Evolutionary conservation across 2,113 vertebrate genomes (phyloP).

Genomic region (Percopsis transmontana): DNA sequence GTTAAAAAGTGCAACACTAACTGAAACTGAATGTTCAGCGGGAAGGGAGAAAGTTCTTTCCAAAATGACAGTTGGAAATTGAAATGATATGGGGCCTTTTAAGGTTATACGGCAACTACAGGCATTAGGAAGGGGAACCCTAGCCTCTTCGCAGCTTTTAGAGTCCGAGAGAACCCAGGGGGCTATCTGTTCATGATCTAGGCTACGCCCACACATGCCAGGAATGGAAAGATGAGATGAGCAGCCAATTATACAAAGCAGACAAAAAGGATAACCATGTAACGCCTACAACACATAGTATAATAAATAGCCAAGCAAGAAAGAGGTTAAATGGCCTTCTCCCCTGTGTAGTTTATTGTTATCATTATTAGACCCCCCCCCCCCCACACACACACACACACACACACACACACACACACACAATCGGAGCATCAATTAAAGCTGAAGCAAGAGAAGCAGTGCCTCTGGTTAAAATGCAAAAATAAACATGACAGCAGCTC

Average conservation of each 20-base stretch:
- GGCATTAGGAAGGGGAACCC: slow-evolving; percentile 1
- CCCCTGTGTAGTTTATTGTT: too few species aligned
- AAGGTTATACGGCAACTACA: slow-evolving; percentile 7
- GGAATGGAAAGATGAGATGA: slow-evolving; percentile 6
- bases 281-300: too few species aligned
- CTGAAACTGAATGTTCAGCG: not conserved
- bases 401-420: too few species aligned
- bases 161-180: slow-evolving; percentile 7
- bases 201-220: slow-evolving; percentile 21
- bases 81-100: too few species aligned
- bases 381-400: too few species aligned
- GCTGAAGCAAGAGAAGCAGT: not conserved
- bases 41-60: not conserved
- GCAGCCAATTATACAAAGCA: not conserved
- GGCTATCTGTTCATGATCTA: slow-evolving; percentile 27
- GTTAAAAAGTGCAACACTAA: not conserved
- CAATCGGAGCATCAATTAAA: too few species aligned
- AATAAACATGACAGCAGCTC: not conserved
- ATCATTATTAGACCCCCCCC: too few species aligned
- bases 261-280: not conserved
- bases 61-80: too few species aligned
- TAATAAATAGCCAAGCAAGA: too few species aligned
- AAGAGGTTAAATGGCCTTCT: too few species aligned
- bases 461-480: not conserved
- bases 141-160: slow-evolving; percentile 12